Evolutionary conservation across 2,113 vertebrate genomes (phyloP).

Genomic region (Ascaphus truei): DNA sequence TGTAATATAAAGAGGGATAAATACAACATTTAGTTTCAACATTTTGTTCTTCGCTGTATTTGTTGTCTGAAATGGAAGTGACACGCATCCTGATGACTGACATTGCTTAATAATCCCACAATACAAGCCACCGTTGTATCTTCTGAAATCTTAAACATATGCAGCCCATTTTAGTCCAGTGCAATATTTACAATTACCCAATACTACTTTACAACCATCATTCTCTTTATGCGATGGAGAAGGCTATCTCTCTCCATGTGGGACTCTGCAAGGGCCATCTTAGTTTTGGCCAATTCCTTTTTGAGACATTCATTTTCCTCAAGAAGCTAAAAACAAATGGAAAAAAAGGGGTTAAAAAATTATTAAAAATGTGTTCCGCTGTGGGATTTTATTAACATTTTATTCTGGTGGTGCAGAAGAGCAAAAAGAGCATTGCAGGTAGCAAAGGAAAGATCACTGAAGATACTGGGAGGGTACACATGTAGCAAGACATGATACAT

Average conservation of each 20-base stretch:
- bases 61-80: background rate
- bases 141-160: too few species aligned
- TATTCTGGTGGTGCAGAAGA: too few species aligned
- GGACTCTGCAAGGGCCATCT: conserved; percentile 89
- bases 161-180: conserved; percentile 31
- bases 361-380: too few species aligned
- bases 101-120: too few species aligned
- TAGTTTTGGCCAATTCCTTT: conserved; percentile 84
- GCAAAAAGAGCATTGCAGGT: too few species aligned
- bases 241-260: conserved; percentile 90
- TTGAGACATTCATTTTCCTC: conserved; percentile 96
- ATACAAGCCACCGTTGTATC: too few species aligned
- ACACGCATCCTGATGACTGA: too few species aligned
- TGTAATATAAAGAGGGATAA: background rate
- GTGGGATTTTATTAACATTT: too few species aligned
- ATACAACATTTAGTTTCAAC: background rate
- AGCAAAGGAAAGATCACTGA: too few species aligned
- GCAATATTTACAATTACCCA: conserved; percentile 32
- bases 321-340: conserved; percentile 65
- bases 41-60: background rate
- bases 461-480: too few species aligned
- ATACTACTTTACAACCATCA: conserved; percentile 51
- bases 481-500: too few species aligned
- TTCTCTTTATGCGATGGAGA: conserved; percentile 79
- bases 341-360: background rate